Evolutionary conservation across 2,888 invertebrate species (phyloP).

Genomic region (Andrena trimmerana): DNA sequence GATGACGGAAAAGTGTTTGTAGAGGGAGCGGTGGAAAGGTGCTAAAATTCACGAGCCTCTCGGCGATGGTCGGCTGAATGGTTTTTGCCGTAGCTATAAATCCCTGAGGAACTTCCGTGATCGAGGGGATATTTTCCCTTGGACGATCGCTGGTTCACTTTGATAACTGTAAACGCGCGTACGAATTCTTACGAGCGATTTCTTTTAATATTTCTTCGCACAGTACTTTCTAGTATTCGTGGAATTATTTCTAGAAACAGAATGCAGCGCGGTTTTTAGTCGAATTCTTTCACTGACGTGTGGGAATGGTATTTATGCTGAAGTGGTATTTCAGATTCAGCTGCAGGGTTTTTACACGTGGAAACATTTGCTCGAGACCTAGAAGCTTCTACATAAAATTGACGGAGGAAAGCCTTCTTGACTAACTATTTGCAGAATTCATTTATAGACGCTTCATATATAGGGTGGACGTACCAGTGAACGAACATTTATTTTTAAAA

Average conservation of each 20-base stretch:
- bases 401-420: too few relatives aligned
- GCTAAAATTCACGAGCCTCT: constrained; percentile 62
- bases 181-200: not conserved
- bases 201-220: not conserved
- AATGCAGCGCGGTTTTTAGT: not conserved
- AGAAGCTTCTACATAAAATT: too few relatives aligned
- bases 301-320: not conserved
- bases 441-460: too few relatives aligned
- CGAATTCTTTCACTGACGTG: not conserved
- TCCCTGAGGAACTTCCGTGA: constrained; percentile 7
- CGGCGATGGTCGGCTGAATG: constrained; percentile 12
- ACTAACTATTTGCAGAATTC: too few relatives aligned
- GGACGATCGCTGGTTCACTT: not conserved
- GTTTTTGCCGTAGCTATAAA: constrained; percentile 11
- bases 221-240: not conserved
- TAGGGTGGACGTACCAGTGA: too few relatives aligned
- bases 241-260: not conserved
- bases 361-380: too few relatives aligned
- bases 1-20: constrained; percentile 47
- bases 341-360: too few relatives aligned
- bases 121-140: not conserved
- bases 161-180: not conserved
- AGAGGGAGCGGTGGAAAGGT: constrained; percentile 52
- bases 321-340: not conserved
- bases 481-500: too few relatives aligned